Evolutionary conservation across 2,888 invertebrate genomes (phyloP).

Genomic region (Diaphora mendica): DNA sequence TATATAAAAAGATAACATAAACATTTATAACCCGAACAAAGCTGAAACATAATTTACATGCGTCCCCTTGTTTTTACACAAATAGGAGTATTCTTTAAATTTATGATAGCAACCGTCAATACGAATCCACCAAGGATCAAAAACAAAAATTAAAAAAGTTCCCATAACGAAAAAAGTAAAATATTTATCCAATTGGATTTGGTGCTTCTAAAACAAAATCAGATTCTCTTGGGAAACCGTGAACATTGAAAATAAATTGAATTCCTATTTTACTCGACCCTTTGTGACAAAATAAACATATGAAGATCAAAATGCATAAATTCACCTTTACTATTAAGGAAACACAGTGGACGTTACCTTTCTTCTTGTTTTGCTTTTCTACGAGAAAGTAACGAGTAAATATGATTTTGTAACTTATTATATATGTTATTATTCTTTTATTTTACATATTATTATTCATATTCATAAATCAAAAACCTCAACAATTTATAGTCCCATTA

Average conservation of each 20-base stretch:
- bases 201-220: slow-evolving; percentile 60
- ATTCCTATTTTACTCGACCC: slow-evolving; percentile 60
- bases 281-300: slow-evolving; percentile 66
- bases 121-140: slow-evolving; percentile 27
- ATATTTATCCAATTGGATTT: slow-evolving; percentile 53
- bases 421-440: neutral
- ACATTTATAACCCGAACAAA: neutral
- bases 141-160: slow-evolving; percentile 51
- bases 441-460: neutral
- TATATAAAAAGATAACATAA: neutral
- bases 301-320: slow-evolving; percentile 44
- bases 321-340: neutral
- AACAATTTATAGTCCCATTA: neutral
- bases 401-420: neutral
- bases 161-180: slow-evolving; percentile 28
- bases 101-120: slow-evolving; percentile 7
- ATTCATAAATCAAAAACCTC: neutral
- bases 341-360: neutral
- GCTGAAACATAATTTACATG: neutral
- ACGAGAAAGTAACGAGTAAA: neutral
- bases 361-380: neutral
- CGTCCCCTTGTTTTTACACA: neutral
- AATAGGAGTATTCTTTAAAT: neutral
- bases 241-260: slow-evolving; percentile 75
- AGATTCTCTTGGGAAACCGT: slow-evolving; percentile 76